A percentile compares a stretch with the other conserved stretches of the same genome.
Conservation (phyloP, 2,797 vertebrate genomes). For the Urocyon cinereoargenteus region DNA sequence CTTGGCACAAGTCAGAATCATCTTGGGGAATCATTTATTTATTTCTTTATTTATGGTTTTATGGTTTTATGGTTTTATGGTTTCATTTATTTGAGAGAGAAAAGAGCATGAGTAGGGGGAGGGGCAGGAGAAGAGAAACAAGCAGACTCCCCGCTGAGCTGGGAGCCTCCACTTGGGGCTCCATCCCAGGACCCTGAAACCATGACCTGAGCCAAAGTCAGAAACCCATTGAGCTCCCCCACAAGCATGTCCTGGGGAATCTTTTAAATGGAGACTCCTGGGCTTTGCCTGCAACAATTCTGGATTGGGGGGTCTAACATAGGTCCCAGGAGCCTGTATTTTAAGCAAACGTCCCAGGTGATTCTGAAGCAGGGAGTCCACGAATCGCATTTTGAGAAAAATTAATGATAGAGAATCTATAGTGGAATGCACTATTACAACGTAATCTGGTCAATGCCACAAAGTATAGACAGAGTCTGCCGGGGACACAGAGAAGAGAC, state of each 20-base stretch:
- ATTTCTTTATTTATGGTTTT: no score
- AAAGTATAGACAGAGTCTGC: not conserved
- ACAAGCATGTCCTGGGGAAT: not conserved
- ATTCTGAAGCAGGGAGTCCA: not conserved
- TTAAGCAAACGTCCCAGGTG: not conserved
- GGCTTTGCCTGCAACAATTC: not conserved
- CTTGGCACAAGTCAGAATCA: not conserved
- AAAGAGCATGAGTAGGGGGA: not conserved
- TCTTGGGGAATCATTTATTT: not conserved
- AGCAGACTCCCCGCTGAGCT: not conserved
- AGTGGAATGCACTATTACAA: not conserved
- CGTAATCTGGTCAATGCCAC: not conserved
- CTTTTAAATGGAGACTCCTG: not conserved
- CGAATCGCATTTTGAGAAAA: conserved; percentile 16
- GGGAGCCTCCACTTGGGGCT: not conserved
- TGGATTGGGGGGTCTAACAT: not conserved
- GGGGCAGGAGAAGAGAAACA: not conserved
- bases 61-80: not conserved
- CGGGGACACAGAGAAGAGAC: not conserved
- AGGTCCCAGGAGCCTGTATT: not conserved
- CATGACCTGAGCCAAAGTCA: not conserved
- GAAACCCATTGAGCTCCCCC: not conserved
- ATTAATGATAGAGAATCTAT: not conserved
- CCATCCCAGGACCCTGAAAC: not conserved
- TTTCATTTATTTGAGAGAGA: not conserved